Conservation (phyloP, 2,888 invertebrate species). For the Empis livida region DNA sequence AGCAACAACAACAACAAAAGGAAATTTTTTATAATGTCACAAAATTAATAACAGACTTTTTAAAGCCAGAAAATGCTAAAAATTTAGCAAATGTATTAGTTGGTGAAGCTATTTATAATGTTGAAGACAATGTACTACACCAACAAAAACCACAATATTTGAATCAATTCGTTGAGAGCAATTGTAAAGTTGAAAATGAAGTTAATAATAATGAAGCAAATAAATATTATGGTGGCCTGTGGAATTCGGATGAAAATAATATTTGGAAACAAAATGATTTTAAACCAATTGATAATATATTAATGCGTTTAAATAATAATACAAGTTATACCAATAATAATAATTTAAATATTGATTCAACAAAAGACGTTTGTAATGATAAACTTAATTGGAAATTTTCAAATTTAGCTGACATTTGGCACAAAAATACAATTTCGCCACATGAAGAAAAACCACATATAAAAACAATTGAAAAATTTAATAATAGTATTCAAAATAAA, state of each 20-base stretch:
- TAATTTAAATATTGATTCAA: neutral
- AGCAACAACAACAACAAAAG: conserved; percentile 13
- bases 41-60: conserved; percentile 24
- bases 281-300: conserved; percentile 16
- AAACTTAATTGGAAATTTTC: conserved; percentile 23
- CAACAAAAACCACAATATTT: neutral
- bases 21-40: conserved; percentile 23
- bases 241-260: conserved; percentile 16
- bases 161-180: neutral
- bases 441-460: neutral
- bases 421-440: conserved; percentile 11
- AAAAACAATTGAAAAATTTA: neutral
- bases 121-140: neutral
- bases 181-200: conserved; percentile 1
- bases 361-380: conserved; percentile 13
- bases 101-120: conserved; percentile 1
- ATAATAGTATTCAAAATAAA: conserved; percentile 6
- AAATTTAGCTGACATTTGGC: conserved; percentile 25
- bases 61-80: conserved; percentile 23
- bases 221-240: conserved; percentile 16
- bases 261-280: conserved; percentile 16
- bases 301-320: conserved; percentile 1
- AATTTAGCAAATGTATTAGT: conserved; percentile 16
- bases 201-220: conserved; percentile 9
- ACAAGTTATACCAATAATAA: neutral